Evolutionary conservation across 2,797 vertebrate genomes (phyloP).

Genomic region (Manis crassicaudata): DNA sequence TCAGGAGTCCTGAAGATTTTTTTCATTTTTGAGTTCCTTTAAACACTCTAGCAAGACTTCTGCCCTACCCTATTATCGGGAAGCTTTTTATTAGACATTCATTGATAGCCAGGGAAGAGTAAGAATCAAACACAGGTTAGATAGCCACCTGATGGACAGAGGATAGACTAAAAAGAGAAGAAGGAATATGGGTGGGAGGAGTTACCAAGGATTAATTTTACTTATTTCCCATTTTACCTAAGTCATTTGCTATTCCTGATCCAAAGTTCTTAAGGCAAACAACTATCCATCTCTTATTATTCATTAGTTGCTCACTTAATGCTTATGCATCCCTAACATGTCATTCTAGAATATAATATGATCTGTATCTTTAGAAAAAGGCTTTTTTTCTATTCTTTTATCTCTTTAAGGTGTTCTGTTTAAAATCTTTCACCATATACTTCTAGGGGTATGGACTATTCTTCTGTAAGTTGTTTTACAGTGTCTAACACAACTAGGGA

Average conservation of each 20-base stretch:
- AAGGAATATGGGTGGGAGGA: neutral
- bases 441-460: neutral
- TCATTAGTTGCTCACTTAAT: constrained; percentile 28
- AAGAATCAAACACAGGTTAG: constrained; percentile 4
- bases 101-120: neutral
- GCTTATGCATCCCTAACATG: neutral
- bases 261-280: neutral
- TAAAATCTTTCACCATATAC: neutral
- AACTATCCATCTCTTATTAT: neutral
- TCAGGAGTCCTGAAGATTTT: neutral
- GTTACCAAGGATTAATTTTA: constrained; percentile 30
- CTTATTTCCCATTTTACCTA: constrained; percentile 13
- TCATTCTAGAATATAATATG: neutral
- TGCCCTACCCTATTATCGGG: neutral
- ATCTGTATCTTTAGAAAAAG: neutral
- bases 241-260: constrained; percentile 12
- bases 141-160: neutral
- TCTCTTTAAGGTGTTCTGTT: constrained; percentile 17
- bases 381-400: neutral
- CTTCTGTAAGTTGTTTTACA: constrained; percentile 20
- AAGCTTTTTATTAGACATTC: neutral
- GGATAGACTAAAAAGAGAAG: neutral
- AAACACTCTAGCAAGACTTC: neutral
- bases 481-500: neutral
- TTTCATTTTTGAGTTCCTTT: constrained; percentile 35